Base-by-base conservation (phyloP, 1,140 invertebrate genomes). In the Drosophila carrolli region DNA sequence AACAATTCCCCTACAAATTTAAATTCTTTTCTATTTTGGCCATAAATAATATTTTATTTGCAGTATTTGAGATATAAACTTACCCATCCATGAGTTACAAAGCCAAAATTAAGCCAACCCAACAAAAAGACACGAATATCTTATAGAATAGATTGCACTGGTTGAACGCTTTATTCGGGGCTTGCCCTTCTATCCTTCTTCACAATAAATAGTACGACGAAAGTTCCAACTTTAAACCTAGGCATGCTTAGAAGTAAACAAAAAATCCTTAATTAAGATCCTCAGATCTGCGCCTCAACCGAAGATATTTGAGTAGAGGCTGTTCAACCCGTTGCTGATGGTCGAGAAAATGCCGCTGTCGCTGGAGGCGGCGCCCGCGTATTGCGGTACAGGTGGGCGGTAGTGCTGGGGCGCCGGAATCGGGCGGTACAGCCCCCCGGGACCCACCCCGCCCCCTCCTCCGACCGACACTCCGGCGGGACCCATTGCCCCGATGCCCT, bases 301-400 rank as follows among this genome's bases (percentile, higher is more conserved):
- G 80, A 96, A 96, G 76, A 96, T 94, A 84, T 96, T 96, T 60
- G 93, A 95, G 38, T 96, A 94, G 71, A 97, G 93, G 76, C 94
- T 96, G 78, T 95, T 96, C 75, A 97, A 95, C 9, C 96, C 95
- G 80, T 94, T 96, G 81, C 95, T 95, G 77, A 97, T 94, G 37
- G 95, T 95, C 41, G 96, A 95, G 78, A 97, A 95, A 61, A 97
- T 95, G 19, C 96, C 95, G 76, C 93, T 93, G 71, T 93, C 93
- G 57, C 62, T 81, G 54, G 74, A 51, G 13, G 85, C 63, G 29
- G 56, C 74, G 10, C 68, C 61, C 2, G 65, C 80, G 13, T 91
- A 92, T 4, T 89, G 66, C 27, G 93, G 85, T 5, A 75, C 62
- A 38, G 91, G 92, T 4, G 94, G 95, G 65, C 94, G 91, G 92